Conservation (phyloP, 2,113 vertebrate genomes). For the Cebidichthys violaceus region DNA sequence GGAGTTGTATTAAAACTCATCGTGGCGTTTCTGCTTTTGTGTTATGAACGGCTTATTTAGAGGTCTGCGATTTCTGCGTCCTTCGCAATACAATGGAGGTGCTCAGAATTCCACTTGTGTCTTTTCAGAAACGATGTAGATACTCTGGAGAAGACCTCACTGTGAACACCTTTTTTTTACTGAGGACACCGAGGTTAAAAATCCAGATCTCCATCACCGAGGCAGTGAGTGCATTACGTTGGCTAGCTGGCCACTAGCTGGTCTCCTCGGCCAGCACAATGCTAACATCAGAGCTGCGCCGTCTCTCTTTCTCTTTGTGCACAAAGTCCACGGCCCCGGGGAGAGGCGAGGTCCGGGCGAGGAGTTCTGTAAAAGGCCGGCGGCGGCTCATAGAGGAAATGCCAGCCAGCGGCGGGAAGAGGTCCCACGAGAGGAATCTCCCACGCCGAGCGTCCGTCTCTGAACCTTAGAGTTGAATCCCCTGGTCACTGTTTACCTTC, state of each 20-base stretch:
- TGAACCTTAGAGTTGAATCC: background rate
- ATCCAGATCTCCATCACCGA: background rate
- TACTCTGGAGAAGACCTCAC: background rate
- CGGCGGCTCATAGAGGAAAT: constrained; percentile 2
- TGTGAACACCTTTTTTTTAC: background rate
- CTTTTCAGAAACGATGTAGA: background rate
- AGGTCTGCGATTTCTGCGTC: background rate
- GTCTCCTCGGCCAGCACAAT: background rate
- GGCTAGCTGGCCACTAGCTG: background rate
- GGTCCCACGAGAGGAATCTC: background rate
- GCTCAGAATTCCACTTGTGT: background rate
- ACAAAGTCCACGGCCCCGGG: background rate
- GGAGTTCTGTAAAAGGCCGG: background rate
- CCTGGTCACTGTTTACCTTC: too few species aligned
- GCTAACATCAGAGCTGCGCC: background rate
- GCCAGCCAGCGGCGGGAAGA: background rate
- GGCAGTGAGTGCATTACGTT: background rate
- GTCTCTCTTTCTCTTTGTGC: background rate
- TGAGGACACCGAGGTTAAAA: background rate
- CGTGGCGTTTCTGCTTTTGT: background rate
- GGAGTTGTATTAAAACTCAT: background rate
- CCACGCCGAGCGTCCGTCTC: background rate
- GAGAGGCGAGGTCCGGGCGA: background rate
- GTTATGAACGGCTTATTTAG: background rate
- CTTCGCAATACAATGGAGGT: background rate